Evolutionary conservation across 2,113 vertebrate species (phyloP).

Genomic region (Motacilla tschutschensis): DNA sequence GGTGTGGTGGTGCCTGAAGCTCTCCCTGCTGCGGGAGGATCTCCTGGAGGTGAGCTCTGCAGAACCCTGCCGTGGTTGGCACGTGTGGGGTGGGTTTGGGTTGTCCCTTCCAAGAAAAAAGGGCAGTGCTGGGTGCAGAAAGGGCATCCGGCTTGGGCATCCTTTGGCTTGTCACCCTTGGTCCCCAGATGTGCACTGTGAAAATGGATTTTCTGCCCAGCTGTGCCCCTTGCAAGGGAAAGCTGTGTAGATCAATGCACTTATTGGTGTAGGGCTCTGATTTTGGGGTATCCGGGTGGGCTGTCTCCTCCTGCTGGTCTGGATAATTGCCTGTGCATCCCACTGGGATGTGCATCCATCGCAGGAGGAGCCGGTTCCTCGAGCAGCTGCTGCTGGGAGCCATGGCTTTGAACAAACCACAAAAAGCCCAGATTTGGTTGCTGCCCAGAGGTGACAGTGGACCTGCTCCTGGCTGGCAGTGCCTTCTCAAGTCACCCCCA

Average conservation of each 20-base stretch:
- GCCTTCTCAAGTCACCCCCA: neutral
- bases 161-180: neutral
- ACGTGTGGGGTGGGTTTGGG: rapidly evolving
- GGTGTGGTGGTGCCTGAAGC: neutral
- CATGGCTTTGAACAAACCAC: neutral
- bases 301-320: neutral
- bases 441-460: neutral
- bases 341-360: neutral
- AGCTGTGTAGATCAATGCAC: rapidly evolving
- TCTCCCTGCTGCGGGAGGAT: neutral
- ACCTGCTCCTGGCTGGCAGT: neutral
- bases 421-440: neutral
- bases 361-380: neutral
- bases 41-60: neutral
- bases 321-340: neutral
- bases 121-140: neutral
- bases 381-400: rapidly evolving
- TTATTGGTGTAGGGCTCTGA: rapidly evolving
- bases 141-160: rapidly evolving
- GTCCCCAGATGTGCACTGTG: rapidly evolving
- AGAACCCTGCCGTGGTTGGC: neutral
- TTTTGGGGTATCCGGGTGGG: neutral
- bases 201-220: neutral
- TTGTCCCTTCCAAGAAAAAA: neutral
- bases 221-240: neutral